Evolutionary conservation across 1,140 invertebrate genomes (phyloP).

Genomic region (Olivierus martensii): DNA sequence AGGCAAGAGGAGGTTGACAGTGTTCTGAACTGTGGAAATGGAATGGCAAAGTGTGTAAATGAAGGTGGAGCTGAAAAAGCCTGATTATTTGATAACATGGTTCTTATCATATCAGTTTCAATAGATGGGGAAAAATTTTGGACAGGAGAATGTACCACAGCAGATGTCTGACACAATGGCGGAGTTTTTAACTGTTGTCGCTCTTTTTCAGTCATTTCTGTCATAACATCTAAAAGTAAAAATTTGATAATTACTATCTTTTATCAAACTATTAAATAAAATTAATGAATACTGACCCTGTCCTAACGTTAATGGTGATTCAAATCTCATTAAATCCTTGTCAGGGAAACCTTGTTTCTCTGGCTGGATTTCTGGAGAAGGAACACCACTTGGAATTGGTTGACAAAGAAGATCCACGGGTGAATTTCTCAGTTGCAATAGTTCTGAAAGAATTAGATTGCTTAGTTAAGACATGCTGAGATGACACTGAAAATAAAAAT

Average conservation of each 20-base stretch:
- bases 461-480: not conserved
- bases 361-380: constrained; percentile 25
- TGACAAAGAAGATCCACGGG: constrained; percentile 22
- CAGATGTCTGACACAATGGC: not conserved
- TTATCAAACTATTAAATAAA: not conserved
- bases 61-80: too few species aligned
- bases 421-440: not conserved
- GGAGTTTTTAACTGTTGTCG: not conserved
- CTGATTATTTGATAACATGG: too few species aligned
- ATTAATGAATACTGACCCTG: not conserved
- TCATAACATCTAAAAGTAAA: not conserved
- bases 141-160: not conserved
- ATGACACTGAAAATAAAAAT: not conserved
- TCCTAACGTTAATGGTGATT: constrained; percentile 3
- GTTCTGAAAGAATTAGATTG: not conserved
- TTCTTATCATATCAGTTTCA: too few species aligned
- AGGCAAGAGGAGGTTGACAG: too few species aligned
- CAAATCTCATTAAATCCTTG: constrained; percentile 22
- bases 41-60: too few species aligned
- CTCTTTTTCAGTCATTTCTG: not conserved
- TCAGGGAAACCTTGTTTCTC: not conserved
- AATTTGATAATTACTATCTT: not conserved
- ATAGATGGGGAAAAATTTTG: not conserved
- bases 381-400: constrained; percentile 26
- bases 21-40: too few species aligned